These are phyloP conservation scores for Dastarcus helophoroides DNA, from an alignment of 2,888 invertebrate species.

Conservation along the genomic window DNA sequence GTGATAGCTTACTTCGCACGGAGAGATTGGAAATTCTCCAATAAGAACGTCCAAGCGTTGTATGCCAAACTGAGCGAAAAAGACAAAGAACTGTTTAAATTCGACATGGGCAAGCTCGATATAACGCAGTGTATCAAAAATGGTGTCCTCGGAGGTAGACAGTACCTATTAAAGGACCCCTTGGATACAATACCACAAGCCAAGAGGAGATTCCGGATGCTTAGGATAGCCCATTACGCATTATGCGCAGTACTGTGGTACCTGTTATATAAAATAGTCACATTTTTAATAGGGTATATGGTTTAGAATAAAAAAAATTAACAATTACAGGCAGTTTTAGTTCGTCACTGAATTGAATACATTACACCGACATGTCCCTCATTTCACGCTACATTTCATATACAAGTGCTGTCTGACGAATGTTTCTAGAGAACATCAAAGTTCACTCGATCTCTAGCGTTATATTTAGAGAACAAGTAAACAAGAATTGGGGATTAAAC, in stretches of 20 bases:
- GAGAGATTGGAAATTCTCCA: constrained; percentile 59
- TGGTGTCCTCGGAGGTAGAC: constrained; percentile 12
- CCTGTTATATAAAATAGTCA: constrained; percentile 3
- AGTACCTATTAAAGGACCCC: constrained; percentile 43
- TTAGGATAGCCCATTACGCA: constrained; percentile 9
- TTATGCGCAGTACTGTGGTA: constrained; percentile 4
- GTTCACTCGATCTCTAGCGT: too few relatives aligned
- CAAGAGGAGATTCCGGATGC: constrained; percentile 6
- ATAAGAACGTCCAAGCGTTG: constrained; percentile 39
- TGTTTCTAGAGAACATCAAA: too few relatives aligned
- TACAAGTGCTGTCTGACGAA: too few relatives aligned
- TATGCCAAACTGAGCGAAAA: constrained; percentile 42
- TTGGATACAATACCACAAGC: constrained; percentile 57
- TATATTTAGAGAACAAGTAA: too few relatives aligned
- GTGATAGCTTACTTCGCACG: constrained; percentile 68
- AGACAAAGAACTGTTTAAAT: constrained; percentile 54
- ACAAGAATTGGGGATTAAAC: too few relatives aligned
- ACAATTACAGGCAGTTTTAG: too few relatives aligned
- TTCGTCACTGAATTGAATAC: too few relatives aligned
- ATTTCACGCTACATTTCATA: too few relatives aligned
- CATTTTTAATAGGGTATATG: constrained; percentile 1
- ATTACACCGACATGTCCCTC: too few relatives aligned
- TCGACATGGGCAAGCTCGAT: constrained; percentile 55
- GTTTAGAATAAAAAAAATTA: too few relatives aligned
- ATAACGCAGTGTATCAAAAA: constrained; percentile 52